Evolutionary conservation across 2,888 invertebrate genomes (phyloP), one percentile per base, ranked within the genome.

Genomic region (Terebella lapidaria): DNA sequence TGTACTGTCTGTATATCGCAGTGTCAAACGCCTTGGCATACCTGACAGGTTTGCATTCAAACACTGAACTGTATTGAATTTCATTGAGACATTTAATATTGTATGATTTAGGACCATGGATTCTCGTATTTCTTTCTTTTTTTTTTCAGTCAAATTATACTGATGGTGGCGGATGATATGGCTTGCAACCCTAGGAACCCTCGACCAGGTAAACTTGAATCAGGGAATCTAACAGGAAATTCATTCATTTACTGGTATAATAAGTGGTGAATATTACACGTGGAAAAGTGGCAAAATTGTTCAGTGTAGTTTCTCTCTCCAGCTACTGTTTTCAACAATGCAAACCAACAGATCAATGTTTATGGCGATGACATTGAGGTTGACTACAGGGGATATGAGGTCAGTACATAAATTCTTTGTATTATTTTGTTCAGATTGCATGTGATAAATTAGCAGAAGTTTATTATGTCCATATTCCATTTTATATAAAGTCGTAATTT

Each of bases 151-250:
- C 97, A 97, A 81, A 99, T 99, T 59, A 97, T 99, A 67, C 82
- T 99, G 58, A 99, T 99, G 99, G 89, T 99, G 67, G 97, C 99
- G 1, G 99, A 99, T 81, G 97, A 99, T 77, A 97, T 99, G 94
- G 97, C 99, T 0, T 99, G 99, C 76, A 99, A 99, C 83, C 89
- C 96, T 0, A 84, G 99, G 65, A 99, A 99, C 83, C 97, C 99
- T 0, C 85, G 94, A 18, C 97, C 99, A 2, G 84, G 83, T 82
- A 67, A n/a, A 35, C 42, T n/a, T n/a, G n/a, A n/a, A n/a, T 27
- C 46, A n/a, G n/a, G n/a, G n/a, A n/a, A n/a, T n/a, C n/a, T n/a
- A n/a, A n/a, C n/a, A n/a, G n/a, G n/a, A n/a, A n/a, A n/a, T n/a
- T 35, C 42, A 15, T 35, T 35, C 42, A 35, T n/a, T 35, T 35